Evolutionary conservation across 1,140 invertebrate species (phyloP).

Genomic region (Neodiprion fabricii): DNA sequence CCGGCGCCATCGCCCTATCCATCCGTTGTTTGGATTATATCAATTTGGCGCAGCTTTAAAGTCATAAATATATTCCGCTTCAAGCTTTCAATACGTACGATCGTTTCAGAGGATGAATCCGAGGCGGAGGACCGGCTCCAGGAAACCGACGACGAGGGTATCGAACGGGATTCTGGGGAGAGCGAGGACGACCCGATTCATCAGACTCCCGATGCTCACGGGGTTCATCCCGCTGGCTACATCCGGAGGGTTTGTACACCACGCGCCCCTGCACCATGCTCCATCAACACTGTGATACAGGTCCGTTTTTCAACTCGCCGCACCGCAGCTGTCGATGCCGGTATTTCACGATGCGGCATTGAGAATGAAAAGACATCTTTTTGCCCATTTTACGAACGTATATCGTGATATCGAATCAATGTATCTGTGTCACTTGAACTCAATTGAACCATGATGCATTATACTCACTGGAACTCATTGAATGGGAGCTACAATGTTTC

Average conservation of each 20-base stretch:
- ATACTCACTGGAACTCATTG: no score
- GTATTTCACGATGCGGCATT: no score
- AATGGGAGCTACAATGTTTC: no score
- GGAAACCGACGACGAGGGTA: slow-evolving; percentile 89
- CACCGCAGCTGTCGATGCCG: no score
- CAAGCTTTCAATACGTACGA: not conserved
- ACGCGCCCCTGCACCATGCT: slow-evolving; percentile 23
- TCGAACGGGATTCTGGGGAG: slow-evolving; percentile 86
- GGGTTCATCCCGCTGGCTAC: not conserved
- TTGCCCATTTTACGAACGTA: no score
- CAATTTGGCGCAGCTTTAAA: not conserved
- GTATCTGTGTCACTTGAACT: no score
- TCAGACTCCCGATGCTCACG: slow-evolving; percentile 28
- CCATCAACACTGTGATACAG: slow-evolving; percentile 35
- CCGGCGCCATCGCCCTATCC: not conserved
- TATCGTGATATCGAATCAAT: no score
- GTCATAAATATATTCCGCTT: not conserved
- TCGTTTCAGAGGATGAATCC: slow-evolving; percentile 29
- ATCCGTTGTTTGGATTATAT: not conserved
- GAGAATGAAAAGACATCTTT: no score
- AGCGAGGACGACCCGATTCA: slow-evolving; percentile 61
- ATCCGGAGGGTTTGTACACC: slow-evolving; percentile 14
- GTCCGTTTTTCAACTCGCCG: slow-evolving; percentile 28
- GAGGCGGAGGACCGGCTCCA: slow-evolving; percentile 55
- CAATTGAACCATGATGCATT: no score